Base-by-base conservation (phyloP, 2,113 vertebrate species). In the Accipiter cooperii region DNA sequence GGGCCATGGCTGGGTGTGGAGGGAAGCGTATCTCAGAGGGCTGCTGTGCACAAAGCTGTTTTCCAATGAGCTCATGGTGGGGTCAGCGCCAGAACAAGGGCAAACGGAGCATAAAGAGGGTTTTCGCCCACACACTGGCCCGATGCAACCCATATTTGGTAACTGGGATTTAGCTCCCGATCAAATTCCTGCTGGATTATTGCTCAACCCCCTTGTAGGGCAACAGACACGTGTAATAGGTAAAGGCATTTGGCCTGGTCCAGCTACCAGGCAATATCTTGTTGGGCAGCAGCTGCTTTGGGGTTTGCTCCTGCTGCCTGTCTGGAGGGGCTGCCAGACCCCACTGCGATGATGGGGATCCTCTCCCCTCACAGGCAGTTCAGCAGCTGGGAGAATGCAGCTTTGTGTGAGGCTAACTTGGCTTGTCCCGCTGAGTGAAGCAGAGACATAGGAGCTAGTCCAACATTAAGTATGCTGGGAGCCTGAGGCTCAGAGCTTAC, bases 51-150 rank as follows among this genome's bases (percentile, higher is more conserved):
- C n/a, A 44, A 74, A 92, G 93, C 76, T 16, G 34, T 52, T 89
- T 94, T 71, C 74, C 8, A 7, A 38, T 94, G 89, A 95, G 84
- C 89, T 97, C 95, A 97, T 6, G 21, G 69, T 24, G 58, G 93
- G 75, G 84, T 91, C 87, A 84, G 82, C 0, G 84, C 96, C 94
- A 92, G 83, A 88, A 93, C 20, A 0, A 93, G 87, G 86, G 80
- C 77, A 94, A 97, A 91, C 2, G 0, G 68, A 94, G 81, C 77
- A 0, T 89, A 58, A 82, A 90, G 49, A 90, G 38, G 21, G 92
- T 96, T 93, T 95, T 88, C 6, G 0, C 83, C 94, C 90, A 94
- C 95, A 85, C 0, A 51, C 84, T 68, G 49, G 38, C 49, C 70
- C 20, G 1, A 17, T 82, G 55, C 87, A 91, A 66, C 68, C 51